Percentiles rank a stretch among this genome's conserved stretches.
phyloP scores from a whole-genome alignment of 1,140 invertebrate genomes.

The Papilio aristodemus region DNA sequence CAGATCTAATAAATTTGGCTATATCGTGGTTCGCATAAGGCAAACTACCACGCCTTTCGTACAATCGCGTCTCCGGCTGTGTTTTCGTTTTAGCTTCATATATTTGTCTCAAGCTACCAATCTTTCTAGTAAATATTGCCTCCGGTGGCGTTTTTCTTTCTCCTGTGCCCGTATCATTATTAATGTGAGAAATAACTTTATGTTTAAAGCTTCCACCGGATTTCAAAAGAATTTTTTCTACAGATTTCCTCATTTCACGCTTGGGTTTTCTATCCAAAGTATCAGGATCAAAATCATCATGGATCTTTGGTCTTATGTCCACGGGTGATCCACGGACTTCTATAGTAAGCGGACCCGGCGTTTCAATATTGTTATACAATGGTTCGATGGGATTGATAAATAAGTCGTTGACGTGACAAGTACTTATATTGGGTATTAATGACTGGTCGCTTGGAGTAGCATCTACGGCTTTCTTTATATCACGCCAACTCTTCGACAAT shows the following conservation, averaged over 20 bases:
- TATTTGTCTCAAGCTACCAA: constrained; percentile 87
- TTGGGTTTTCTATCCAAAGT: constrained; percentile 89
- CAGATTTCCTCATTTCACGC: constrained; percentile 59
- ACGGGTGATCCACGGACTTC: constrained; percentile 85
- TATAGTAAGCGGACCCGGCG: constrained; percentile 86
- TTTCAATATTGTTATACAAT: constrained; percentile 75
- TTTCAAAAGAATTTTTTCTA: constrained; percentile 81
- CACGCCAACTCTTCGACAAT: constrained; percentile 66
- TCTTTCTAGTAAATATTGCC: constrained; percentile 70
- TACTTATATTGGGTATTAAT: constrained; percentile 40
- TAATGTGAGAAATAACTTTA: constrained; percentile 44
- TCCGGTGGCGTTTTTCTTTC: constrained; percentile 55
- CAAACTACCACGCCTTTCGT: constrained; percentile 62
- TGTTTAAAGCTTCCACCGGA: constrained; percentile 84
- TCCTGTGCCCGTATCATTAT: constrained; percentile 43
- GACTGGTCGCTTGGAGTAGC: constrained; percentile 40
- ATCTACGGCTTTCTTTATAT: constrained; percentile 59
- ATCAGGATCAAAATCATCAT: constrained; percentile 89
- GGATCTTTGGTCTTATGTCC: constrained; percentile 55
- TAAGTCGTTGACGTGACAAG: constrained; percentile 49
- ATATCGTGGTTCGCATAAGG: constrained; percentile 57
- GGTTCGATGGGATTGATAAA: constrained; percentile 79
- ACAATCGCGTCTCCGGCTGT: constrained; percentile 57
- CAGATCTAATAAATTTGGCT: constrained; percentile 48
- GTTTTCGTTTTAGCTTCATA: constrained; percentile 84